phyloP scores from a whole-genome alignment of 1,140 invertebrate species.

The Thrips palmi region DNA sequence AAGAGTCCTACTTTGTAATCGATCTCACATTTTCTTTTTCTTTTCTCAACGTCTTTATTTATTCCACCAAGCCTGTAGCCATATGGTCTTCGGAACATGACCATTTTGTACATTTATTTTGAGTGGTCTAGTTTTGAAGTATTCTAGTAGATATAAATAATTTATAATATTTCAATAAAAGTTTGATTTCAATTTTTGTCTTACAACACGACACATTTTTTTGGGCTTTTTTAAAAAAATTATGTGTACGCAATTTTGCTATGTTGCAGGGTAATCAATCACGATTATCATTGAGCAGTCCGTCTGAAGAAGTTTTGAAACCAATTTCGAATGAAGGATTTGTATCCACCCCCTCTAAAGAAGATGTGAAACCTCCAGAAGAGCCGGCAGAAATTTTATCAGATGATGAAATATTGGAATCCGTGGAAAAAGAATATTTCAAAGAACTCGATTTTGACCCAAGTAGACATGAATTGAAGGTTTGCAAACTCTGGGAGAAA shows the following conservation, averaged over 20 bases:
- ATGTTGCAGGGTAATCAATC: too few relatives aligned
- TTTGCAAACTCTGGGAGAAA: slow-evolving; percentile 6
- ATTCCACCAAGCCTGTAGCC: not conserved
- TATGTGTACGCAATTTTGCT: too few relatives aligned
- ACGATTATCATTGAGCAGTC: too few relatives aligned
- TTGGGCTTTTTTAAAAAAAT: too few relatives aligned
- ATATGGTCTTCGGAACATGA: not conserved
- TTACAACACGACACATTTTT: too few relatives aligned
- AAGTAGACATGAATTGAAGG: slow-evolving; percentile 16
- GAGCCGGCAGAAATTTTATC: slow-evolving; percentile 6
- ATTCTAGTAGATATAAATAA: too few relatives aligned
- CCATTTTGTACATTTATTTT: not conserved
- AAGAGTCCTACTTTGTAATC: not conserved
- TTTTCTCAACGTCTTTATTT: not conserved
- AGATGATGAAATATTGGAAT: slow-evolving; percentile 17
- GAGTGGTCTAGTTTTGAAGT: slow-evolving; percentile 12
- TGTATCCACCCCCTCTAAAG: not conserved
- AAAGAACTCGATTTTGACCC: slow-evolving; percentile 14
- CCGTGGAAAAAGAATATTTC: slow-evolving; percentile 16
- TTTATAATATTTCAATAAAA: too few relatives aligned
- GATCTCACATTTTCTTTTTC: not conserved
- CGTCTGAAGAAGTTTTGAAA: too few relatives aligned
- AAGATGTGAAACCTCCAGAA: not conserved
- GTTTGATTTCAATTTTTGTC: too few relatives aligned
- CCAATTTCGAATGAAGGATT: slow-evolving; percentile 11